These are phyloP conservation scores for Deilephila porcellus DNA, from an alignment of 2,888 invertebrate genomes.

Conservation along the genomic window DNA sequence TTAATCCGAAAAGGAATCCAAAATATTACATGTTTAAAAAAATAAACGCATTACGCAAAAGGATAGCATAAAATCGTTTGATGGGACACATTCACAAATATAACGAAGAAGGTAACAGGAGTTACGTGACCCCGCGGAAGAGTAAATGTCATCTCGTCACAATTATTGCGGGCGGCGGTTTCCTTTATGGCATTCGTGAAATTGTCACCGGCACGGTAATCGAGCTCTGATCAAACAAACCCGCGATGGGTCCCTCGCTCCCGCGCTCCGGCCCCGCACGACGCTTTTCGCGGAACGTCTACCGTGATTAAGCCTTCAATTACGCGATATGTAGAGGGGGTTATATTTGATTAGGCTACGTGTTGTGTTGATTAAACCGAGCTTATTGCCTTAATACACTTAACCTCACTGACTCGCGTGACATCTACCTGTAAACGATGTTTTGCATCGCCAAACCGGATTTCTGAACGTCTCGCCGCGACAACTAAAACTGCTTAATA, in stretches of 20 bases:
- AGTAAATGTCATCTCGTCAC: slow-evolving; percentile 25
- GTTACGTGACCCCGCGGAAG: slow-evolving; percentile 14
- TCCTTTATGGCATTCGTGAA: slow-evolving; percentile 45
- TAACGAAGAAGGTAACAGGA: slow-evolving; percentile 8
- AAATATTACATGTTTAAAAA: neutral
- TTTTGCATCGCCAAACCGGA: slow-evolving; percentile 56
- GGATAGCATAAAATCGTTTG: slow-evolving; percentile 3
- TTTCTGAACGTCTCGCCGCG: slow-evolving; percentile 41
- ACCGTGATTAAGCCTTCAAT: slow-evolving; percentile 82
- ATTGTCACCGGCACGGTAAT: slow-evolving; percentile 64
- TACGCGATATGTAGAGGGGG: slow-evolving; percentile 81
- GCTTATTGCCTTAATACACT: slow-evolving; percentile 81
- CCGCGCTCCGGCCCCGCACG: slow-evolving; percentile 46
- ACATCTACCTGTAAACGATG: slow-evolving; percentile 56
- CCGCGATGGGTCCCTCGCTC: slow-evolving; percentile 49
- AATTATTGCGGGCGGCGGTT: slow-evolving; percentile 29
- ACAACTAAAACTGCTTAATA: slow-evolving; percentile 33
- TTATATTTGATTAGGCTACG: slow-evolving; percentile 83
- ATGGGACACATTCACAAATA: slow-evolving; percentile 12
- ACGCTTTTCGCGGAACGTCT: slow-evolving; percentile 69
- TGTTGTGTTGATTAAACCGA: slow-evolving; percentile 83
- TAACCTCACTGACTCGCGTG: slow-evolving; percentile 62
- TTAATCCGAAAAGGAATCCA: neutral
- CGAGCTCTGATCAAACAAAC: slow-evolving; percentile 74
- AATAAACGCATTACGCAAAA: neutral